Evolutionary conservation across 2,888 invertebrate genomes (phyloP), one percentile per base, ranked within the genome.

Genomic region (Flexamia atlantica): DNA sequence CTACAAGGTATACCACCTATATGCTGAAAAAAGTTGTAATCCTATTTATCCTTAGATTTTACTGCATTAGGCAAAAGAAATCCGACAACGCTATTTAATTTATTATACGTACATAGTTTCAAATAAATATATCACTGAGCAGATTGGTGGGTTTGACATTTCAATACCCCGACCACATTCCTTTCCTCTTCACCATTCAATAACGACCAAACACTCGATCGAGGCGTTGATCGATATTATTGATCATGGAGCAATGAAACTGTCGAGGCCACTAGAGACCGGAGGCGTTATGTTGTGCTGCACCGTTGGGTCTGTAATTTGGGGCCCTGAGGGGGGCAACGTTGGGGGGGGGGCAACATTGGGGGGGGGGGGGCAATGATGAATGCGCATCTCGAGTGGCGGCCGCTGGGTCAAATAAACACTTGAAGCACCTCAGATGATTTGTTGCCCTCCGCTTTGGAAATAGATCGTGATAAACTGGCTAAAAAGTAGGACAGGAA

Each of bases 301-400:
- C 20, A 23, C 53, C 53, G 53, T 53, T 53, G 23, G 2, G 28
- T 64, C 25, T 64, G 30, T 64, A 64, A 64, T 64, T 64, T 64
- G 64, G 64, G 64, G 64, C 64, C 64, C 64, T 64, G 53, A 23
- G 53, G 53, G 53, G 53, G 53, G 53, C 9, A n/a, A n/a, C n/a
- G n/a, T n/a, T n/a, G n/a, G n/a, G n/a, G n/a, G n/a, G 5, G 14
- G 50, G 50, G 50, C 50, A 14, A 57, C 20, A 57, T 57, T 57
- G 7, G 53, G n/a, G 68, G 68, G 68, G 17, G 70, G 70, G 70
- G 40, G 70, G 70, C 70, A 70, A 70, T 70, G 70, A 70, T 70
- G 70, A 70, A 70, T 70, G 70, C 40, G 36, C 70, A 40, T 70
- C 70, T 70, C 70, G n/a, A 70, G 70, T n/a, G 70, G 70, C 70